These are phyloP conservation scores for Sander lucioperca DNA, from an alignment of 2,113 vertebrate genomes.

Conservation along the genomic window DNA sequence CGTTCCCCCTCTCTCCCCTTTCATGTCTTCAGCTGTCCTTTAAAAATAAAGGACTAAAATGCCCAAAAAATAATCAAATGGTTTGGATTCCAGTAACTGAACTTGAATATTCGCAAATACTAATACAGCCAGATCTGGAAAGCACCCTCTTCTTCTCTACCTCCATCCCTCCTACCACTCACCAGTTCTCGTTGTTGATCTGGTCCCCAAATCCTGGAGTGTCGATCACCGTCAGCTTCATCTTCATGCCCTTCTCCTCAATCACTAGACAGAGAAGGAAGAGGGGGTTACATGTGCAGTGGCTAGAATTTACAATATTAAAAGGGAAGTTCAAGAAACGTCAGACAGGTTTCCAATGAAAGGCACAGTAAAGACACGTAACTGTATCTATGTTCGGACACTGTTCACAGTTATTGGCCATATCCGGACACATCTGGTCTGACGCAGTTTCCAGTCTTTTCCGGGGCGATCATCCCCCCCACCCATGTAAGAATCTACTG, in stretches of 20 bases:
- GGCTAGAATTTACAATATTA: not conserved
- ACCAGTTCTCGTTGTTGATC: slow-evolving; percentile 99
- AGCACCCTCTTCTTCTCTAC: not conserved
- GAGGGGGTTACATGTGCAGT: not conserved
- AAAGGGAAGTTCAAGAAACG: not conserved
- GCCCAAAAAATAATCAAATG: too few relatives aligned
- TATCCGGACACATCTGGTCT: too few relatives aligned
- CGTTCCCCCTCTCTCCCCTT: too few relatives aligned
- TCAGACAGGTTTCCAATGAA: not conserved
- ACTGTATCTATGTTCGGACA: too few relatives aligned
- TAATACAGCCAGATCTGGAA: not conserved
- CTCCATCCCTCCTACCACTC: slow-evolving; percentile 37
- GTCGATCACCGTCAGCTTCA: slow-evolving; percentile 97
- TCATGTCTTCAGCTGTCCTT: too few relatives aligned
- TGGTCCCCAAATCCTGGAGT: slow-evolving; percentile 97
- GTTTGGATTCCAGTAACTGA: not conserved
- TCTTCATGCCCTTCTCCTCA: slow-evolving; percentile 96
- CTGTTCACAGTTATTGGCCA: too few relatives aligned
- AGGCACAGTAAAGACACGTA: not conserved
- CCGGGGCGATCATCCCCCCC: too few relatives aligned
- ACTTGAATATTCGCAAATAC: not conserved
- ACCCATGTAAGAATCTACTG: too few relatives aligned
- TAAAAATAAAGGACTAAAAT: too few relatives aligned
- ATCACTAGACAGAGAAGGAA: slow-evolving; percentile 85
- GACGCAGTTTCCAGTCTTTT: too few relatives aligned